Evolutionary conservation across 2,113 vertebrate genomes (phyloP).

Genomic region (Dicerorhinus sumatrensis): DNA sequence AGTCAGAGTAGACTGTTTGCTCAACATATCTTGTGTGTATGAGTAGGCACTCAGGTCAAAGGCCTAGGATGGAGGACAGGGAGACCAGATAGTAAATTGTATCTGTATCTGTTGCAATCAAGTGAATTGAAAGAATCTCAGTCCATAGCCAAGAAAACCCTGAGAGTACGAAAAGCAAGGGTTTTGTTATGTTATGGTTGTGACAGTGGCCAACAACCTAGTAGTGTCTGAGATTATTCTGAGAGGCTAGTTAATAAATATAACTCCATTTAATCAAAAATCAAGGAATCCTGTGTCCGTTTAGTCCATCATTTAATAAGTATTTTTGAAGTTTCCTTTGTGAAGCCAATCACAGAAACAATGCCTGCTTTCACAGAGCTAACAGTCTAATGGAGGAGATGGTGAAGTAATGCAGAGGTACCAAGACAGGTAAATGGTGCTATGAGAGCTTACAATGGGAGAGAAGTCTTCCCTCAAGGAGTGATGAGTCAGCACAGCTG

Average conservation of each 20-base stretch:
- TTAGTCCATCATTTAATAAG: neutral
- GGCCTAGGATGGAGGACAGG: neutral
- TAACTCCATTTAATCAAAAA: neutral
- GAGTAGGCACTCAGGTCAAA: neutral
- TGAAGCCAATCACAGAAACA: neutral
- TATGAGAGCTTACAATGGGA: neutral
- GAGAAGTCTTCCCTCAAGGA: neutral
- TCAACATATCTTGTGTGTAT: neutral
- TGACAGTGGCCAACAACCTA: neutral
- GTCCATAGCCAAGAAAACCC: neutral
- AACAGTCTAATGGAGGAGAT: neutral
- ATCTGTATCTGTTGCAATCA: neutral
- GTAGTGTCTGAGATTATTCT: neutral
- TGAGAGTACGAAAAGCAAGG: neutral
- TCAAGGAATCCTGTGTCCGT: neutral
- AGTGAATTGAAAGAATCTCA: neutral
- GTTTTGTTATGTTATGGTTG: neutral
- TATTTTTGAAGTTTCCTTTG: neutral
- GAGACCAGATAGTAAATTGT: neutral
- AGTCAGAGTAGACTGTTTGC: neutral
- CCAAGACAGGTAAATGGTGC: too few relatives aligned
- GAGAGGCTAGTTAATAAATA: constrained; percentile 3
- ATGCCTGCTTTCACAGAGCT: neutral
- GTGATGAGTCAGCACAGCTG: neutral
- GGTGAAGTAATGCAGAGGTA: neutral